A percentile compares a stretch with the other conserved stretches of the same genome.
Conservation (phyloP, 2,888 invertebrate genomes). For the Serripes groenlandicus region DNA sequence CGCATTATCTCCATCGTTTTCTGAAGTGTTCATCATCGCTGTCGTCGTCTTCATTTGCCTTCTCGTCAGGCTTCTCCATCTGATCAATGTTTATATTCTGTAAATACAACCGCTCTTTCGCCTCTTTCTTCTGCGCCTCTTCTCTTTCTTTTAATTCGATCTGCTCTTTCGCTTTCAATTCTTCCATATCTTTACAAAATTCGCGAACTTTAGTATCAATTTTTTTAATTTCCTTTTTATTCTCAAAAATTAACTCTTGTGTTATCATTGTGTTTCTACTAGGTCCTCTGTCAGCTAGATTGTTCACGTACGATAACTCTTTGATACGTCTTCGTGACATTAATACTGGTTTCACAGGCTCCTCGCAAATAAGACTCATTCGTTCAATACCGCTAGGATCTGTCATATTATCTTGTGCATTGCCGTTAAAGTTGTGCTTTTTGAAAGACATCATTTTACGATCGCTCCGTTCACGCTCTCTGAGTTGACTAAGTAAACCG, state of each 20-base stretch:
- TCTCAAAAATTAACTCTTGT: constrained; percentile 40
- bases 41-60: constrained; percentile 12
- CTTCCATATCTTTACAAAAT: constrained; percentile 54
- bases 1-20: background rate
- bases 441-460: constrained; percentile 43
- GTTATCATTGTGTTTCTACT: constrained; percentile 62
- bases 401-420: constrained; percentile 19
- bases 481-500: constrained; percentile 47
- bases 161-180: constrained; percentile 41
- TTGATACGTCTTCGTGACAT: constrained; percentile 72
- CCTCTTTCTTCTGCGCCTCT: constrained; percentile 44
- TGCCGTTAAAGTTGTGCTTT: constrained; percentile 31
- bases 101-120: constrained; percentile 41
- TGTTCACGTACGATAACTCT: constrained; percentile 70
- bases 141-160: constrained; percentile 50
- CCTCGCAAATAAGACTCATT: constrained; percentile 65
- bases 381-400: constrained; percentile 34
- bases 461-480: constrained; percentile 53
- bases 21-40: constrained; percentile 2
- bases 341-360: constrained; percentile 68
- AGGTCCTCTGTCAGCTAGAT: constrained; percentile 64
- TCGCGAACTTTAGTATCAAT: constrained; percentile 52
- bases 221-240: constrained; percentile 31
- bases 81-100: constrained; percentile 31
- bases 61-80: constrained; percentile 6